phyloP scores from a whole-genome alignment of 2,113 vertebrate genomes.

The Phyllostomus discolor region DNA sequence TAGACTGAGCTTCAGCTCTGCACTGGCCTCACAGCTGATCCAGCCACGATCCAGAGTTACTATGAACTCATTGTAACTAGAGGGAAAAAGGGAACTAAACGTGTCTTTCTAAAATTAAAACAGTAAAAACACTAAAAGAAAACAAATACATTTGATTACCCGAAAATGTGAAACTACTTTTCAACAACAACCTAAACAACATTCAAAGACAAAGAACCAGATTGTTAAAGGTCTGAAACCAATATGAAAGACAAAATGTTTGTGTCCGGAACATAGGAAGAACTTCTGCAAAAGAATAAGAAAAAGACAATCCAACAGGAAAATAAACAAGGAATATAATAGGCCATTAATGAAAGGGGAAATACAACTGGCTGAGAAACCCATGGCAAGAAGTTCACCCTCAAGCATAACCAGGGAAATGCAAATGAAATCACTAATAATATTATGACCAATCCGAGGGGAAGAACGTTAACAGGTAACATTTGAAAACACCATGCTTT shows the following conservation, averaged over 20 bases:
- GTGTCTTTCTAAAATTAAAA: background rate
- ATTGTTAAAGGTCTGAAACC: background rate
- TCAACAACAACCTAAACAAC: background rate
- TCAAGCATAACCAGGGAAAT: background rate
- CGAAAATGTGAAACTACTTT: background rate
- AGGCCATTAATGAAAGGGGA: background rate
- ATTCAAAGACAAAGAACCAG: background rate
- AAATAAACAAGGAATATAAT: background rate
- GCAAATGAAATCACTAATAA: background rate
- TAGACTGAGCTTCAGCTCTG: background rate
- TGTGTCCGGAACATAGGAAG: background rate
- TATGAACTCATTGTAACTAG: background rate
- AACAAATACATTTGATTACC: background rate
- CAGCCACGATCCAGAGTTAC: background rate
- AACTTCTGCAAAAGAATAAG: background rate
- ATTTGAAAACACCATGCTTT: background rate
- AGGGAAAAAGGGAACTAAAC: background rate
- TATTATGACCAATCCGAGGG: background rate
- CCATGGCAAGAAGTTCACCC: background rate
- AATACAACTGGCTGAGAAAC: background rate
- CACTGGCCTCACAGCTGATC: constrained; percentile 9
- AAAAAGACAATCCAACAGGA: background rate
- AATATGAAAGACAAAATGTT: constrained; percentile 8
- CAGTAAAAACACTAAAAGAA: background rate
- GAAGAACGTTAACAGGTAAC: background rate